Percentiles rank a stretch among this genome's conserved stretches.
Conservation (phyloP, 2,113 vertebrate genomes). For the Sakesphorus luctuosus region DNA sequence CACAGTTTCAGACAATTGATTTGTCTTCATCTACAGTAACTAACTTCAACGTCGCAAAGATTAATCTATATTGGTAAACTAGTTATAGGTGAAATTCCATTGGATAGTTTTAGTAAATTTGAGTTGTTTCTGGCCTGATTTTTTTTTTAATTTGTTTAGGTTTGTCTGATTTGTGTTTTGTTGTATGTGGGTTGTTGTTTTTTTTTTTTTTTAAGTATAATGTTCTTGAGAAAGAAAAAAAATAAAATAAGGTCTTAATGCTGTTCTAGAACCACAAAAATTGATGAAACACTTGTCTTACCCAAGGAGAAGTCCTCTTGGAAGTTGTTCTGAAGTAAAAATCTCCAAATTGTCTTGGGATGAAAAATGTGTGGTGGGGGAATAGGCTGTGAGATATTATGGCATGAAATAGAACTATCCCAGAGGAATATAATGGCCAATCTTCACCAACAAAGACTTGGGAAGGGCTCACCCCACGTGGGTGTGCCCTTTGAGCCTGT, state of each 20-base stretch:
- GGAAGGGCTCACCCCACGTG: too few species aligned
- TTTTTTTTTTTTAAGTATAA: not conserved
- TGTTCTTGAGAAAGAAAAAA: not conserved
- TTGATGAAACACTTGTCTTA: not conserved
- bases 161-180: not conserved
- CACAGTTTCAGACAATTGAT: not conserved
- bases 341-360: not conserved
- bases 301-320: not conserved
- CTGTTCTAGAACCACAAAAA: not conserved
- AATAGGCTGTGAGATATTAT: not conserved
- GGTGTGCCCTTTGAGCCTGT: too few species aligned
- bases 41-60: not conserved
- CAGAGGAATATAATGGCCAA: too few species aligned
- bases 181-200: not conserved
- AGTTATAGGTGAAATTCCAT: not conserved
- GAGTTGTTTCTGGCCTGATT: not conserved
- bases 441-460: too few species aligned
- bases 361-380: not conserved
- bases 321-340: not conserved
- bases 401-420: rapidly evolving
- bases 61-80: not conserved
- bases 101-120: not conserved
- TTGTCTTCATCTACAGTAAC: not conserved
- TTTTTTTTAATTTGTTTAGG: not conserved
- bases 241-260: not conserved